Conservation (phyloP, 2,797 vertebrate species). For the Poeciliopsis gracilis region DNA sequence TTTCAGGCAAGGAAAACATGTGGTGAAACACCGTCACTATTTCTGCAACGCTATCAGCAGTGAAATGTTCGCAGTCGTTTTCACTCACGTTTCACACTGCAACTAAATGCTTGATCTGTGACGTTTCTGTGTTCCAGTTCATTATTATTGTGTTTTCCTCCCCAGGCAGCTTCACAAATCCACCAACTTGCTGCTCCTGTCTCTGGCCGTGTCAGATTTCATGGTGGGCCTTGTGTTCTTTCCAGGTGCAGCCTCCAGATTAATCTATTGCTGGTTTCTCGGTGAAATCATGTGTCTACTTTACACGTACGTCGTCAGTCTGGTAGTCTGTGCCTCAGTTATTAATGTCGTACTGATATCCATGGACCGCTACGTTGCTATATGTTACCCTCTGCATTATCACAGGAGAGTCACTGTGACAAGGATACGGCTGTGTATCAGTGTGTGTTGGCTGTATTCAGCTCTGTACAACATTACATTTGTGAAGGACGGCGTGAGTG, state of each 20-base stretch:
- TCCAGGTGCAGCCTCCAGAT: neutral
- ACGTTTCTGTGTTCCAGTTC: too few species aligned
- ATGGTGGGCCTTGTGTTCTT: neutral
- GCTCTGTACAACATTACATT: neutral
- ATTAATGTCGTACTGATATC: neutral
- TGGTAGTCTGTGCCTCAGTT: neutral
- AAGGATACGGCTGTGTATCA: neutral
- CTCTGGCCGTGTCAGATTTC: conserved; percentile 9
- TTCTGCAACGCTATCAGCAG: too few species aligned
- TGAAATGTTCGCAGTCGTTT: too few species aligned
- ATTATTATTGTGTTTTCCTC: neutral
- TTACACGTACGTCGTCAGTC: neutral
- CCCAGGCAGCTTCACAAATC: conserved; percentile 7
- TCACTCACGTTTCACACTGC: too few species aligned
- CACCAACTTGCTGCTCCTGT: conserved; percentile 12
- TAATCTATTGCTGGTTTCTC: neutral
- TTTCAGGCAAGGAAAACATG: neutral
- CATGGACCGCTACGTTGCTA: neutral
- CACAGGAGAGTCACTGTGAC: neutral
- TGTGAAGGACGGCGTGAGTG: neutral
- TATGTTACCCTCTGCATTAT: conserved; percentile 8
- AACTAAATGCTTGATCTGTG: too few species aligned
- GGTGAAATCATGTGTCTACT: neutral
- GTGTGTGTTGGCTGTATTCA: neutral
- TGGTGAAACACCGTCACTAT: too few species aligned